A percentile compares a stretch with the other conserved stretches of the same genome.
Evolutionary conservation across 2,113 vertebrate genomes (phyloP).

Genomic region (Crotalus helleri): DNA sequence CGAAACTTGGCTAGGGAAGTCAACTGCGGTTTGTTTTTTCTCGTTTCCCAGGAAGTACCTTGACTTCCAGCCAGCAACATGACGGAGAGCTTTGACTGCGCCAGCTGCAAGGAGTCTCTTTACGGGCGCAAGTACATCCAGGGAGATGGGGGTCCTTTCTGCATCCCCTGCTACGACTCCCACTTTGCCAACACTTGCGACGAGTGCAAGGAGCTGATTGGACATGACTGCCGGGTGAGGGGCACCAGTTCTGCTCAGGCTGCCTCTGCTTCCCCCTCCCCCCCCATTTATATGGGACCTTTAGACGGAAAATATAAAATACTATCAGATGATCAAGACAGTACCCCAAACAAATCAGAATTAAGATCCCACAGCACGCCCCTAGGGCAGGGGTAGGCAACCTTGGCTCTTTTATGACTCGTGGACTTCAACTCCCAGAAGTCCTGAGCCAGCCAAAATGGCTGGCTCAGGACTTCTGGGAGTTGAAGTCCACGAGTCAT

Average conservation of each 20-base stretch:
- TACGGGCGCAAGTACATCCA: slow-evolving; percentile 99
- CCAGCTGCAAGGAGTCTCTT: slow-evolving; percentile 93
- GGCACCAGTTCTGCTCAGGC: background rate
- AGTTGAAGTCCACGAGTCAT: too few relatives aligned
- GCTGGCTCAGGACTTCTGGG: too few relatives aligned
- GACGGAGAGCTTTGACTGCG: slow-evolving; percentile 94
- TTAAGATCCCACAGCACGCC: background rate
- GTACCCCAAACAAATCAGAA: background rate
- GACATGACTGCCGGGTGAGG: slow-evolving; percentile 92
- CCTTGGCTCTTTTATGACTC: too few relatives aligned
- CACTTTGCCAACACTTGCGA: slow-evolving; percentile 96
- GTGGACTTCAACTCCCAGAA: too few relatives aligned
- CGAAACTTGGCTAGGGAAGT: background rate
- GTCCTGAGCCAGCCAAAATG: too few relatives aligned
- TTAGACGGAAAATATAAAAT: background rate
- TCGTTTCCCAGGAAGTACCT: slow-evolving; percentile 32
- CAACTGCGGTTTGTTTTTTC: background rate
- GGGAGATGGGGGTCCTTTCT: slow-evolving; percentile 88
- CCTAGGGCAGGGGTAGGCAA: too few relatives aligned
- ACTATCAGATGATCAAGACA: background rate
- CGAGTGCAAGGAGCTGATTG: slow-evolving; percentile 96
- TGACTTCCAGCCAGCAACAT: slow-evolving; percentile 68
- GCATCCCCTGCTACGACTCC: slow-evolving; percentile 94
- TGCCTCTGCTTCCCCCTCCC: background rate
- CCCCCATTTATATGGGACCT: background rate